Evolutionary conservation across 2,888 invertebrate genomes (phyloP), one percentile per base, ranked within the genome.

Genomic region (Busseola fusca): DNA sequence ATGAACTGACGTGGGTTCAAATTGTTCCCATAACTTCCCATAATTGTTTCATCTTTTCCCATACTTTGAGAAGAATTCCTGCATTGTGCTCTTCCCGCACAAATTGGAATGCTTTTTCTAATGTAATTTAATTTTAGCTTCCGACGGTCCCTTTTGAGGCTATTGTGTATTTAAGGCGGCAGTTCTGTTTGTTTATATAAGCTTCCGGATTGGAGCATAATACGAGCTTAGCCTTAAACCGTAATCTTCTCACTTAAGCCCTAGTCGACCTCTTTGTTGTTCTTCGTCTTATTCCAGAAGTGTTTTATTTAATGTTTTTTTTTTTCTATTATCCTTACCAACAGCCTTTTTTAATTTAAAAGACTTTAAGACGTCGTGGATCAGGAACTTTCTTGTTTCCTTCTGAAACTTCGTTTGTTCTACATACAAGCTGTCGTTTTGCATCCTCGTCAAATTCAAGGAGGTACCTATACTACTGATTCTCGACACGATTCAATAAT

Each of bases 91-190:
- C 64, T 69, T 50, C 64, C 48, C 37, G 16, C 21, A 64, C 34
- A 54, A 66, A 64, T 64, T 58, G 59, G 30, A 66, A 71, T 66
- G 48, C 60, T 66, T 80, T 83, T 75, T 71, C 64, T 80, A 64
- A 83, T 80, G 57, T 58, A 83, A 80, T 83, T 80, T 69, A 83
- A 80, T 83, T 80, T 69, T 64, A 67, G 50, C 71, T 64, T 60
- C 58, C 59, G 40, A 16, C 64, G 25, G 42, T 21, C 50, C 45
- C 64, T 50, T 66, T 68, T 80, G 76, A 59, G 65, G 25, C 16
- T 37, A 59, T 80, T 73, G 58, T 70, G 60, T 80, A 57, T 73
- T 65, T 60, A 57, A 27, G 48, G 25, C 40, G 40, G 45, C 64
- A 58, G 6, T 67, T 80, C 37, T 66, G 66, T 64, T 25, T 54